Evolutionary conservation across 2,113 vertebrate genomes (phyloP), one percentile per base, ranked within the genome.

Genomic region (Parotia lawesii): DNA sequence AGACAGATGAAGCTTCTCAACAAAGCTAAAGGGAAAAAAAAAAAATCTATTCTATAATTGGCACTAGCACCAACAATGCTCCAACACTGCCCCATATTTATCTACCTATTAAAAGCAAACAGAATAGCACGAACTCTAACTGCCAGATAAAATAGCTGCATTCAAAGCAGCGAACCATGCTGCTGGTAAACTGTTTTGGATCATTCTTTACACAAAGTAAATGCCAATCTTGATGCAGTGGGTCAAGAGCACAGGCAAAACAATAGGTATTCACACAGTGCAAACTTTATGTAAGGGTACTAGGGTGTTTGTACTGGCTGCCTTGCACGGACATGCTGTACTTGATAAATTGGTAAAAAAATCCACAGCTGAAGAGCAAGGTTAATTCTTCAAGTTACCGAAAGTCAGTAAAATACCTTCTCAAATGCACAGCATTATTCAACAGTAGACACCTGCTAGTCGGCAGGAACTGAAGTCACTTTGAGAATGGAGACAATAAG

Each of bases 331-430:
- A 38, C 15, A 45, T 2, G 19, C 62, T 17, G 29, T 56, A 57
- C 50, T 58, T 37, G 37, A 38, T 56, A 44, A 42, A 44, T 11
- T 9, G 54, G 28, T n/a, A 45, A 7, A 61, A 73, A 76, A 74
- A 81, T 2, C 0, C 12, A 65, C n/a, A 66, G 45, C n/a, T 42
- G 0, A 72, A 48, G 6, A 42, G 8, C 0, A 0, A 86, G 12
- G 16, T 38, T 62, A 54, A 69, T 48, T 69, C 70, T 44, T 47
- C 35, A 54, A 87, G 37, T 35, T 62, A 51, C 28, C 17, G 5
- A 5, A 65, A 76, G 53, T 25, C 50, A 60, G 7, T 37, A 40
- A 51, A 72, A 7, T 31, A 61, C 20, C 35, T 57, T 42, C 56
- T 38, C 78, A 51, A 82, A 71, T 1, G 37, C 22, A 83, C 11